Percentiles rank a stretch among this genome's conserved stretches.
Evolutionary conservation across 1,140 invertebrate genomes (phyloP).

Genomic region (Ladona fulva): DNA sequence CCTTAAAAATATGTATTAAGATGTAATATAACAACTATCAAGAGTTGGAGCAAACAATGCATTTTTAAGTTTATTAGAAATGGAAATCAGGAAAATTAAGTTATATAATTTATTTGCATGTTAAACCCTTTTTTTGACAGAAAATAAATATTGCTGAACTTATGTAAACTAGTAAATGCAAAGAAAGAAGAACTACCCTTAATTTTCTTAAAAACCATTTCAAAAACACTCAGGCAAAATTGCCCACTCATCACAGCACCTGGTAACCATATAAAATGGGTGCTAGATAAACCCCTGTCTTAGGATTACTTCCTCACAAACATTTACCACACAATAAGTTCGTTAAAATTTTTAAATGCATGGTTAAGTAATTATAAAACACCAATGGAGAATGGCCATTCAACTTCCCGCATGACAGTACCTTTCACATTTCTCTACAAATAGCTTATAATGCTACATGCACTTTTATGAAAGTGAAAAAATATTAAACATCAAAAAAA

Average conservation of each 20-base stretch:
- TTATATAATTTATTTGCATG: no score
- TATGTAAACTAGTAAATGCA: no score
- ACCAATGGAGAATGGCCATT: not conserved
- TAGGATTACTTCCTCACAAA: not conserved
- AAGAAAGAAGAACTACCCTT: not conserved
- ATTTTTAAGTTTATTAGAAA: no score
- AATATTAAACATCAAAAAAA: not conserved
- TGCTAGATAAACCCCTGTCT: not conserved
- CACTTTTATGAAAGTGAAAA: not conserved
- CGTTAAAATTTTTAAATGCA: not conserved
- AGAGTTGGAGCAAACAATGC: no score
- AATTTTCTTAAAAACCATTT: not conserved
- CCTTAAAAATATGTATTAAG: no score
- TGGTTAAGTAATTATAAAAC: not conserved
- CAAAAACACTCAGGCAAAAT: not conserved
- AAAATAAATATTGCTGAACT: no score
- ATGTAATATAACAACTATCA: no score
- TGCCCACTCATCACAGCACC: not conserved
- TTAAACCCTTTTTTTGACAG: no score
- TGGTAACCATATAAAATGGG: slow-evolving; percentile 1
- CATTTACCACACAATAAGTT: not conserved
- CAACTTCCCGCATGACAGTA: not conserved
- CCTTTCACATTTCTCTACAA: not conserved
- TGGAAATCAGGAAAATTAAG: no score
- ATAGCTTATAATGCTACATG: not conserved